Evolutionary conservation across 2,888 invertebrate species (phyloP).

Genomic region (Phoronis australis): DNA sequence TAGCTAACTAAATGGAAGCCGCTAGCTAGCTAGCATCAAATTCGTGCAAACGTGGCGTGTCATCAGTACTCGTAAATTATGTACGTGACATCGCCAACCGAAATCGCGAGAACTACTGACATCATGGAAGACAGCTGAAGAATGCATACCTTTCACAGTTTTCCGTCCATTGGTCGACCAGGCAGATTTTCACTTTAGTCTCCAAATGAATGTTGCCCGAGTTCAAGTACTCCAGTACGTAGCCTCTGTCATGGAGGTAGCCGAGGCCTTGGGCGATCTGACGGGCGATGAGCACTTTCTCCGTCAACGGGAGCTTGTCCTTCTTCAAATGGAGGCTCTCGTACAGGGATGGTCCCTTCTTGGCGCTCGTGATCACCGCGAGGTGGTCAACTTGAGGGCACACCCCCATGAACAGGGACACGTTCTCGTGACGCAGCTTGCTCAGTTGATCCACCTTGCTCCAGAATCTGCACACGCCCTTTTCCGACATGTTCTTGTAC

Average conservation of each 20-base stretch:
- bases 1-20: too few species aligned
- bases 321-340: constrained; percentile 43
- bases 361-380: constrained; percentile 49
- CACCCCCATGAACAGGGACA: constrained; percentile 55
- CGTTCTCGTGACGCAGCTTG: constrained; percentile 54
- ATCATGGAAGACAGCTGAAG: too few species aligned
- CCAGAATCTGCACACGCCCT: constrained; percentile 21
- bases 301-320: constrained; percentile 38
- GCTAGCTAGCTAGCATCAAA: too few species aligned
- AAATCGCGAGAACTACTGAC: too few species aligned
- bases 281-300: constrained; percentile 44
- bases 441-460: constrained; percentile 46
- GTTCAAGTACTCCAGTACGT: constrained; percentile 51
- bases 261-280: constrained; percentile 54
- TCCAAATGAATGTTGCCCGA: constrained; percentile 54
- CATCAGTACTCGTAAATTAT: too few species aligned
- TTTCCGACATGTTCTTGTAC: constrained; percentile 23
- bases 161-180: constrained; percentile 55
- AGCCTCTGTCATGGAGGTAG: constrained; percentile 55
- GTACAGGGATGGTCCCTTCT: constrained; percentile 49
- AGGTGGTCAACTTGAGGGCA: constrained; percentile 48
- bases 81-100: too few species aligned
- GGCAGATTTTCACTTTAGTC: constrained; percentile 51
- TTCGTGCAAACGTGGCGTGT: too few species aligned
- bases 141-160: too few species aligned